Percentiles rank a stretch among this genome's conserved stretches.
phyloP scores from a whole-genome alignment of 1,140 invertebrate genomes.

The Hypsibius dujardini region DNA sequence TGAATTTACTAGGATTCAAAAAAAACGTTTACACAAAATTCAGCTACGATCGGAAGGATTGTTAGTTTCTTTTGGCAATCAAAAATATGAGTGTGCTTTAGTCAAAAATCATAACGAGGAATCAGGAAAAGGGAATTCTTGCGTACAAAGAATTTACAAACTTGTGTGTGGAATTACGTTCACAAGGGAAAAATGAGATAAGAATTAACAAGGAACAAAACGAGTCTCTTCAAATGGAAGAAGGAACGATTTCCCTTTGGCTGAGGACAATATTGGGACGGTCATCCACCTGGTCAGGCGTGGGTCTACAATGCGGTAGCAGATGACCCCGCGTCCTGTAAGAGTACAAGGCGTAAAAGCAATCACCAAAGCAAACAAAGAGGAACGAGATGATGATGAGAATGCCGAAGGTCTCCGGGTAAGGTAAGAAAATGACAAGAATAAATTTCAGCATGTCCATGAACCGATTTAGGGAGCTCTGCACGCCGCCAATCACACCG shows the following conservation, averaged over 20 bases:
- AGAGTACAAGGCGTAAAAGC: not conserved
- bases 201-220: not conserved
- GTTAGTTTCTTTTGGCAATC: too few relatives aligned
- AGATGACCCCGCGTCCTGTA: not conserved
- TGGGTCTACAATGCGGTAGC: not conserved
- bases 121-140: too few relatives aligned
- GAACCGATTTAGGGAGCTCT: constrained; percentile 38
- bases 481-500: constrained; percentile 41
- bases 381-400: constrained; percentile 35
- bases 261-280: not conserved
- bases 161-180: too few relatives aligned
- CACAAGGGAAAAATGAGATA: not conserved
- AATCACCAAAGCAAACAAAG: constrained; percentile 31
- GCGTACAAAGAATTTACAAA: too few relatives aligned
- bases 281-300: not conserved
- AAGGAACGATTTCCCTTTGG: not conserved
- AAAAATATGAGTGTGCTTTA: too few relatives aligned
- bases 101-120: too few relatives aligned
- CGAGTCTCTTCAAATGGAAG: not conserved
- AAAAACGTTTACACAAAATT: too few relatives aligned
- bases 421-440: constrained; percentile 35
- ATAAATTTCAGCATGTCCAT: constrained; percentile 40
- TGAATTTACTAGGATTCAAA: too few relatives aligned
- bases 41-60: too few relatives aligned
- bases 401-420: constrained; percentile 33